These are phyloP conservation scores for Cosmopolites sordidus DNA, from an alignment of 2,888 invertebrate species.

Conservation along the genomic window DNA sequence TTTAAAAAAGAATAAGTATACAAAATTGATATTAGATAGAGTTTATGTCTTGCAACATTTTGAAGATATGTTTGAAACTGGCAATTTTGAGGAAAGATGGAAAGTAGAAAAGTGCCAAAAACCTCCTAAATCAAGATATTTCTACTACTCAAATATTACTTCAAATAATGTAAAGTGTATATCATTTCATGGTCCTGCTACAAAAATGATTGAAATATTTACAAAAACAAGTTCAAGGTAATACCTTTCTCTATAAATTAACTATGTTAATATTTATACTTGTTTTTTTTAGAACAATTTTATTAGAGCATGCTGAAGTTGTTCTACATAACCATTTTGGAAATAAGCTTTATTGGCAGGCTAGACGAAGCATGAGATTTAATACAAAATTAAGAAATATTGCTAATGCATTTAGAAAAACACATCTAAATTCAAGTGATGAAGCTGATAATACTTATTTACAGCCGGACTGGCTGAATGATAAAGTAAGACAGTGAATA, in stretches of 20 bases:
- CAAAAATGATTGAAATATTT: slow-evolving; percentile 60
- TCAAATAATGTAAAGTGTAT: slow-evolving; percentile 68
- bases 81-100: slow-evolving; percentile 80
- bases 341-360: slow-evolving; percentile 76
- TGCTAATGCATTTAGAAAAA: slow-evolving; percentile 64
- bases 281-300: slow-evolving; percentile 50
- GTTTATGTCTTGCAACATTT: slow-evolving; percentile 82
- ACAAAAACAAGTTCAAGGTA: slow-evolving; percentile 50
- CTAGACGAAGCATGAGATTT: slow-evolving; percentile 88
- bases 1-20: slow-evolving; percentile 42
- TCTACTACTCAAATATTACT: slow-evolving; percentile 68
- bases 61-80: slow-evolving; percentile 76
- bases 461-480: slow-evolving; percentile 59
- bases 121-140: slow-evolving; percentile 56
- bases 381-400: slow-evolving; percentile 61
- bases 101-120: slow-evolving; percentile 56
- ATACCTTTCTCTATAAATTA: not conserved
- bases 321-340: slow-evolving; percentile 87
- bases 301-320: slow-evolving; percentile 80
- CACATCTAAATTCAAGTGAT: slow-evolving; percentile 61
- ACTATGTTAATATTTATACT: slow-evolving; percentile 1
- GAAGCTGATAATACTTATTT: slow-evolving; percentile 56
- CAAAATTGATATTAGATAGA: slow-evolving; percentile 60
- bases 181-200: slow-evolving; percentile 75
- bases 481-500: slow-evolving; percentile 49